Conservation (phyloP, 2,797 vertebrate genomes). For the Pagetopsis macropterus region DNA sequence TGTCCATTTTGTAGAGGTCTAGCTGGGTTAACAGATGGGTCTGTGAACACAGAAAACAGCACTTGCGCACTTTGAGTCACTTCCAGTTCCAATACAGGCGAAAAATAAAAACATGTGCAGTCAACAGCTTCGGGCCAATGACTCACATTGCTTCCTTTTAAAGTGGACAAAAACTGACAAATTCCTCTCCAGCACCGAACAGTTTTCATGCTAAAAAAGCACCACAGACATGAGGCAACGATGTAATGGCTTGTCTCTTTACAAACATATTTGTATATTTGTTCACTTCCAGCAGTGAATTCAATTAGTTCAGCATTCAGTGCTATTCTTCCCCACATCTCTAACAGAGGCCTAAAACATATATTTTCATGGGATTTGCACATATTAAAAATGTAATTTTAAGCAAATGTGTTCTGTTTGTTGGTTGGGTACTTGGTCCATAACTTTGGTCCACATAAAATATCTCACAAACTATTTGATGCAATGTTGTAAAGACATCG, state of each 20-base stretch:
- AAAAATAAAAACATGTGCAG: slow-evolving; percentile 54
- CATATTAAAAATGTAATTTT: neutral
- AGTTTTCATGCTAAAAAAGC: slow-evolving; percentile 13
- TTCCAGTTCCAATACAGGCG: slow-evolving; percentile 71
- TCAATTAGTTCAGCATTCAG: no score
- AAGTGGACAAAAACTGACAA: slow-evolving; percentile 62
- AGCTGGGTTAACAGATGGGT: slow-evolving; percentile 18
- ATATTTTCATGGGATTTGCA: neutral
- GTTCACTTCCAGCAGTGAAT: neutral
- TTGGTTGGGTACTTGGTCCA: no score
- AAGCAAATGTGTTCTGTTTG: no score
- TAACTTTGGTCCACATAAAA: no score
- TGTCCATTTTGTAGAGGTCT: slow-evolving; percentile 9
- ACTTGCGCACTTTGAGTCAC: slow-evolving; percentile 71
- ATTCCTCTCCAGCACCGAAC: slow-evolving; percentile 26
- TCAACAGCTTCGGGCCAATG: slow-evolving; percentile 75
- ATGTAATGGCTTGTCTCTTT: neutral
- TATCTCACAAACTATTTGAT: no score
- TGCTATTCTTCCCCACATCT: slow-evolving; percentile 6
- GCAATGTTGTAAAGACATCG: neutral
- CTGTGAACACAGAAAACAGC: slow-evolving; percentile 38
- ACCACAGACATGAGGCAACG: neutral
- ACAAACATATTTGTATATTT: slow-evolving; percentile 1
- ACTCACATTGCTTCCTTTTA: slow-evolving; percentile 73
- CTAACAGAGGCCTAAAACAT: no score